These are phyloP conservation scores for Menura novaehollandiae DNA, from an alignment of 2,113 vertebrate genomes.

Conservation along the genomic window DNA sequence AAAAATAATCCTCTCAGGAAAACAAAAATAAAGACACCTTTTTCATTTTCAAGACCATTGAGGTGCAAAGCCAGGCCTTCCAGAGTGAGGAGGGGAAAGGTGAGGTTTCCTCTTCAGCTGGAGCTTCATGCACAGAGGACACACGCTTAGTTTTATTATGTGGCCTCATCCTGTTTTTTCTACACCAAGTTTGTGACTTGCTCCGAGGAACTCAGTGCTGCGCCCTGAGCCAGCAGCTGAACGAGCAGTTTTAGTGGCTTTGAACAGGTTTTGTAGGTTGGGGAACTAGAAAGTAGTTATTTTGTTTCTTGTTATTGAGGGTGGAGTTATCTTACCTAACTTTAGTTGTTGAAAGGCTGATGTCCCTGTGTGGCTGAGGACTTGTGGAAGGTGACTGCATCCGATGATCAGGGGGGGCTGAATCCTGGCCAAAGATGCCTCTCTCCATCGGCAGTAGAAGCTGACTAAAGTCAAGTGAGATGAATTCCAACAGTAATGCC, in stretches of 20 bases:
- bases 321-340: neutral
- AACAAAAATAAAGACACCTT: neutral
- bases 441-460: neutral
- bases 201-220: neutral
- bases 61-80: neutral
- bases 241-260: neutral
- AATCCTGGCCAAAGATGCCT: neutral
- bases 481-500: neutral
- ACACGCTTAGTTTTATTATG: neutral
- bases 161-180: neutral
- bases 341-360: neutral
- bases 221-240: neutral
- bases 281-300: neutral
- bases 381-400: neutral
- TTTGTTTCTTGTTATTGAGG: neutral
- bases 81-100: neutral
- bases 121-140: neutral
- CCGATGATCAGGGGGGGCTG: rapidly evolving
- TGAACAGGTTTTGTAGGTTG: neutral
- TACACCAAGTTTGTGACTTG: neutral
- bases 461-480: neutral
- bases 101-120: neutral
- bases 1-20: neutral
- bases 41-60: neutral
- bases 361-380: neutral